Percentiles rank a stretch among this genome's conserved stretches.
phyloP scores from a whole-genome alignment of 2,113 vertebrate genomes.

The Atrichornis clamosus region DNA sequence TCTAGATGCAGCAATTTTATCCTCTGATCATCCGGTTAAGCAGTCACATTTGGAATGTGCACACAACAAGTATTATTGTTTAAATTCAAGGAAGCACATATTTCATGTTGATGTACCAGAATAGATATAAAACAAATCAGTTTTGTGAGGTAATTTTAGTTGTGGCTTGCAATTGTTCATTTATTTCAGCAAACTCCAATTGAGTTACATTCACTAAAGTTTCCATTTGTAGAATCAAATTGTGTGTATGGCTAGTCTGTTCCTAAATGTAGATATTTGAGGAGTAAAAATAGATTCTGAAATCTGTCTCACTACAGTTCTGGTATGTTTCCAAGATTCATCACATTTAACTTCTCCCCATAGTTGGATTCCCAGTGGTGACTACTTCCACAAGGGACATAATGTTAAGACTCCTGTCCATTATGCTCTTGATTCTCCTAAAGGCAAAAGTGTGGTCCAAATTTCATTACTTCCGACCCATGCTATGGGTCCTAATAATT shows the following conservation, averaged over 20 bases:
- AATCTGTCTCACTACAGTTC: not conserved
- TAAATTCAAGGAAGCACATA: not conserved
- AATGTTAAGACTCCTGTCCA: not conserved
- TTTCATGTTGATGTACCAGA: not conserved
- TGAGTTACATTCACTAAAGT: not conserved
- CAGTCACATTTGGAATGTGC: not conserved
- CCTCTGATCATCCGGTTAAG: not conserved
- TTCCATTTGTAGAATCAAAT: not conserved
- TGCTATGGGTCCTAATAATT: not conserved
- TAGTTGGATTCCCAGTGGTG: not conserved
- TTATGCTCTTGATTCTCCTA: not conserved
- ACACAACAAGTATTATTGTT: not conserved
- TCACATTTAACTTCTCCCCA: not conserved
- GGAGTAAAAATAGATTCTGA: not conserved
- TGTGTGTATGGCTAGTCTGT: no score
- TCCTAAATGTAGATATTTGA: not conserved
- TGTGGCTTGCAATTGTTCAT: not conserved
- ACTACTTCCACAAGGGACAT: not conserved
- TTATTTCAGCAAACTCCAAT: not conserved
- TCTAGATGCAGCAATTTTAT: not conserved
- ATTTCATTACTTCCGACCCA: not conserved
- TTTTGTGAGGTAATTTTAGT: not conserved
- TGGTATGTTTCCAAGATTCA: not conserved
- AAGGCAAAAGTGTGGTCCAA: not conserved
- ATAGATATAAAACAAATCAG: not conserved